Conservation (phyloP, 2,113 vertebrate genomes). For the Xiphophorus hellerii region DNA sequence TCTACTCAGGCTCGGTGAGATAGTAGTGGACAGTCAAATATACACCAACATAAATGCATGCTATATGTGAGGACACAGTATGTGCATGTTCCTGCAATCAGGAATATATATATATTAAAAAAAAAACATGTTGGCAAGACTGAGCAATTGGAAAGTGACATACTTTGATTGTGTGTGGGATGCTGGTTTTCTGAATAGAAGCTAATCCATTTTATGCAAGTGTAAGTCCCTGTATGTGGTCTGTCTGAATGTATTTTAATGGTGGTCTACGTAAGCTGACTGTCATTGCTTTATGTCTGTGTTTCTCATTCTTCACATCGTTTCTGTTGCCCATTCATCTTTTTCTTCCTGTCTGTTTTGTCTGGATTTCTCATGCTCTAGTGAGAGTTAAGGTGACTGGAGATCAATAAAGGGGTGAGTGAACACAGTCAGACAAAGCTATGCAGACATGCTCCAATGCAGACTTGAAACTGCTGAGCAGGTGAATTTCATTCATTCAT, state of each 20-base stretch:
- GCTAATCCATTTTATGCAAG: background rate
- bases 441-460: constrained; percentile 20
- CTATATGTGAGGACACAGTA: constrained; percentile 1
- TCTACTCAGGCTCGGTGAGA: constrained; percentile 54
- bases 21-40: constrained; percentile 26
- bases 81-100: background rate
- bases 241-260: constrained; percentile 3
- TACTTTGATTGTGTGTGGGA: constrained; percentile 37
- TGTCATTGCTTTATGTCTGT: constrained; percentile 22
- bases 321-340: constrained; percentile 50
- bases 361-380: constrained; percentile 48
- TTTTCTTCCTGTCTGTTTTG: constrained; percentile 44
- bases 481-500: constrained; percentile 70
- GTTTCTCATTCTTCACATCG: constrained; percentile 28
- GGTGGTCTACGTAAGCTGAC: background rate
- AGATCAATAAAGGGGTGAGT: constrained; percentile 63
- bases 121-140: constrained; percentile 23
- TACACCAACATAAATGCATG: constrained; percentile 1
- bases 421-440: constrained; percentile 36
- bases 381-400: constrained; percentile 48
- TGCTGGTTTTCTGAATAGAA: constrained; percentile 13
- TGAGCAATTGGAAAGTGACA: constrained; percentile 42
- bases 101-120: constrained; percentile 2
- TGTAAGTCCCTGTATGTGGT: background rate
- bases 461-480: constrained; percentile 66